These are phyloP conservation scores for Albula glossodonta DNA, from an alignment of 2,113 vertebrate genomes.

Conservation along the genomic window DNA sequence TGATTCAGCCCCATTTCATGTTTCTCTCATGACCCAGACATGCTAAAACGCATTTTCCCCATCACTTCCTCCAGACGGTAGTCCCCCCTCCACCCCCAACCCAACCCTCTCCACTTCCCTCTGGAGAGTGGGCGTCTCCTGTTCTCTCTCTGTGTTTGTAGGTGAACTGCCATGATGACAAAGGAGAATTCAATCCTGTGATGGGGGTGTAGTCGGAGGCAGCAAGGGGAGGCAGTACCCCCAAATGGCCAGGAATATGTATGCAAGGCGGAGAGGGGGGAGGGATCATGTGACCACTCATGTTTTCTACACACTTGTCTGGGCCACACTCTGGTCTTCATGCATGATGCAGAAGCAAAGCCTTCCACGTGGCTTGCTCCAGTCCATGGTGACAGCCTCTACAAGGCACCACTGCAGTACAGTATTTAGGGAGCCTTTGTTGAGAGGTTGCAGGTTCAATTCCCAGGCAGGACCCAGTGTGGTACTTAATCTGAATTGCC, in stretches of 20 bases:
- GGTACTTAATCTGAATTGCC: too few relatives aligned
- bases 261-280: not conserved
- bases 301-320: not conserved
- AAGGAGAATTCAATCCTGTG: not conserved
- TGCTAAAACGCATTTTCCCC: not conserved
- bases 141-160: not conserved
- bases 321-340: not conserved
- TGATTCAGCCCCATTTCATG: not conserved
- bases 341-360: not conserved
- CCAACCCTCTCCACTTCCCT: too few relatives aligned
- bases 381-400: not conserved
- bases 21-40: not conserved
- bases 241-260: not conserved
- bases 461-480: too few relatives aligned
- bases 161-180: not conserved
- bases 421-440: too few relatives aligned
- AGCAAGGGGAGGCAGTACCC: not conserved
- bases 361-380: not conserved
- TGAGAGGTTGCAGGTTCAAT: too few relatives aligned
- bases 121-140: too few relatives aligned
- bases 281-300: conserved; percentile 1
- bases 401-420: not conserved
- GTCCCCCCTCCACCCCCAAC: not conserved
- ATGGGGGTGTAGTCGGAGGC: not conserved
- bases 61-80: not conserved